phyloP scores from a whole-genome alignment of 1,140 invertebrate genomes.

The Bombus sylvicola region DNA sequence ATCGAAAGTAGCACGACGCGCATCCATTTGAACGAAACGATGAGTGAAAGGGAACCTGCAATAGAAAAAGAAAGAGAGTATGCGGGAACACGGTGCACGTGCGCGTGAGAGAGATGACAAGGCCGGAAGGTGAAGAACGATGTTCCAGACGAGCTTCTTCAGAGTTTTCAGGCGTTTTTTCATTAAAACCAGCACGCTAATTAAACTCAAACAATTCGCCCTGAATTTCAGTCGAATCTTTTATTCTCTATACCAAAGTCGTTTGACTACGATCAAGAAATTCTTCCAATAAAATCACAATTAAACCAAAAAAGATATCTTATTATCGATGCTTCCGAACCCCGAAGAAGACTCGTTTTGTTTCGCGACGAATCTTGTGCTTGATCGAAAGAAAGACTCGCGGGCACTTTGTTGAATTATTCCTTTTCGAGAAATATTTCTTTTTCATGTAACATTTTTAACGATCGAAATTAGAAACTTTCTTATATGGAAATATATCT shows the following conservation, averaged over 20 bases:
- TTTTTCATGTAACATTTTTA: background rate
- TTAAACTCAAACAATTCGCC: conserved; percentile 11
- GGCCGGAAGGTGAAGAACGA: conserved; percentile 46
- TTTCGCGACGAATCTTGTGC: conserved; percentile 40
- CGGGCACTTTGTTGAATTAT: background rate
- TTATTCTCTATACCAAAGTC: background rate
- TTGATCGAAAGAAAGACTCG: conserved; percentile 38
- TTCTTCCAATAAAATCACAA: background rate
- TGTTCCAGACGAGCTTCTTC: conserved; percentile 42
- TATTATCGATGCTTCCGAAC: conserved; percentile 18
- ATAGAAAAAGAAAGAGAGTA: background rate
- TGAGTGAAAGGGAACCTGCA: conserved; percentile 5
- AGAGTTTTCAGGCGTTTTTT: conserved; percentile 9
- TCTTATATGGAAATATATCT: background rate
- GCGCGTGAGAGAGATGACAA: conserved; percentile 23
- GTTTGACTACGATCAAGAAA: background rate
- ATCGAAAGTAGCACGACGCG: background rate
- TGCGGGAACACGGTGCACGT: conserved; percentile 16
- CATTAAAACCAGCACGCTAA: conserved; percentile 21
- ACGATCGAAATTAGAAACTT: background rate
- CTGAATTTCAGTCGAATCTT: background rate
- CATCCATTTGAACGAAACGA: conserved; percentile 4
- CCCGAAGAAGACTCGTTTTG: conserved; percentile 47
- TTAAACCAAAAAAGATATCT: conserved; percentile 4
- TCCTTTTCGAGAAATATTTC: background rate